Base-by-base conservation (phyloP, 2,888 invertebrate genomes). In the Heliconius hortense region DNA sequence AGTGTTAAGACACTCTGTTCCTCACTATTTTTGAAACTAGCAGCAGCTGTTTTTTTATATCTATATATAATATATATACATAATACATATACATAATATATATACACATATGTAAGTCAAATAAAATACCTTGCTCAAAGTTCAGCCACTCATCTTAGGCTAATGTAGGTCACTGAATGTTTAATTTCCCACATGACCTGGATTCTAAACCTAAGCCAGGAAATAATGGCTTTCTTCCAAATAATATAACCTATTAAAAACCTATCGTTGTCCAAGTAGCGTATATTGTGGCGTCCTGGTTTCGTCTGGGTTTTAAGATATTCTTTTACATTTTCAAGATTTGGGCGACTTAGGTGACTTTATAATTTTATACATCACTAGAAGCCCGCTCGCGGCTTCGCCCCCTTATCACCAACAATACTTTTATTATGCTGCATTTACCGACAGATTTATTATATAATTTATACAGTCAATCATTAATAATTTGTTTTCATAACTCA, bases 141-240 rank as follows among this genome's bases (percentile, higher is more conserved):
- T 35, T 74, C 35, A 26, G 56, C 62, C 74, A 69, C 69, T 63
- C 53, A 74, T 70, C 70, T 74, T 70, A 63, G 26, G 26, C 35
- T 39, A 69, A 74, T 70, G 63, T 74, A 70, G 74, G 74, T 74
- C 74, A 64, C 35, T 70, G 62, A 56, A 69, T 74, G 53, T 68
- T 69, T 74, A 74, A 74, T 74, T 70, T 74, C 74, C 35, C 63
- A 53, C 53, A 63, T 63, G 74, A 74, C 74, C 70, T 63, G 35
- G 63, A 56, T 74, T 56, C 69, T 62, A 43, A 43, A 39, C 62
- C 71, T 71, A 60, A 62, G 39, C 43, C 59, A 26, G 56, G 31
- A 71, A 60, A 71, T 71, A 71, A 71, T 71, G 62, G 71, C 71
- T 43, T n/a, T 35, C 39, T 60, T 71, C 71, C 71, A 71, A 62